These are phyloP conservation scores for Notarius quadriscutis DNA, from an alignment of 2,113 vertebrate genomes.

Conservation along the genomic window DNA sequence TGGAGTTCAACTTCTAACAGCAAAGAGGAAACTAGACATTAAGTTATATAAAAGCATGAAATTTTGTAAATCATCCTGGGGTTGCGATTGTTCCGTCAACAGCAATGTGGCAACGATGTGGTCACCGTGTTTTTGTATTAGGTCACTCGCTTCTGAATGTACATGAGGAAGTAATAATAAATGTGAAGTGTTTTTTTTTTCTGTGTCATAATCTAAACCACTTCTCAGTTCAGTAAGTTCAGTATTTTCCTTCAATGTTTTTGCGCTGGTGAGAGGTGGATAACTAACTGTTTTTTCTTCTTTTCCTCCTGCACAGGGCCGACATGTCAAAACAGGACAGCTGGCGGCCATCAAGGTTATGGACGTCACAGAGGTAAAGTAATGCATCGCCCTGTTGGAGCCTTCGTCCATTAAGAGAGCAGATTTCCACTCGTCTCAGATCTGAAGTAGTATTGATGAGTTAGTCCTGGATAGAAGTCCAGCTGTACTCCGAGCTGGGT, in stretches of 20 bases:
- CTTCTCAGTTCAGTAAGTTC: constrained; percentile 3
- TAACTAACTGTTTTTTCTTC: constrained; percentile 43
- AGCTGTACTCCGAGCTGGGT: neutral
- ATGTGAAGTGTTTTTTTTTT: neutral
- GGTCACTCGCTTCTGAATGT: neutral
- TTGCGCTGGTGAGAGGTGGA: neutral
- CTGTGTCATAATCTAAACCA: neutral
- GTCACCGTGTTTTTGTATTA: constrained; percentile 3
- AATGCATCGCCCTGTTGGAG: neutral
- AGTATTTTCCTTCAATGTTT: neutral
- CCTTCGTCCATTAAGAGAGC: neutral
- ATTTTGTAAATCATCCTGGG: neutral
- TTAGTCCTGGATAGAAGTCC: neutral
- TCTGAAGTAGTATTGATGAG: neutral
- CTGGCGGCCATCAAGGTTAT: constrained; percentile 66
- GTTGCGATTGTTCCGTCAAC: neutral
- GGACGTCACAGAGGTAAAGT: constrained; percentile 59
- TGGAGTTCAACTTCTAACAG: neutral
- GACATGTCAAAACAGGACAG: constrained; percentile 84
- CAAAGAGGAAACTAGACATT: neutral
- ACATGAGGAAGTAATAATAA: constrained; percentile 11
- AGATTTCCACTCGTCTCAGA: neutral
- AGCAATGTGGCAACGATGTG: neutral
- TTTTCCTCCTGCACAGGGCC: constrained; percentile 68
- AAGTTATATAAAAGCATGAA: neutral